Base-by-base conservation (phyloP, 2,113 vertebrate genomes). In the Leptobrachium leishanense region DNA sequence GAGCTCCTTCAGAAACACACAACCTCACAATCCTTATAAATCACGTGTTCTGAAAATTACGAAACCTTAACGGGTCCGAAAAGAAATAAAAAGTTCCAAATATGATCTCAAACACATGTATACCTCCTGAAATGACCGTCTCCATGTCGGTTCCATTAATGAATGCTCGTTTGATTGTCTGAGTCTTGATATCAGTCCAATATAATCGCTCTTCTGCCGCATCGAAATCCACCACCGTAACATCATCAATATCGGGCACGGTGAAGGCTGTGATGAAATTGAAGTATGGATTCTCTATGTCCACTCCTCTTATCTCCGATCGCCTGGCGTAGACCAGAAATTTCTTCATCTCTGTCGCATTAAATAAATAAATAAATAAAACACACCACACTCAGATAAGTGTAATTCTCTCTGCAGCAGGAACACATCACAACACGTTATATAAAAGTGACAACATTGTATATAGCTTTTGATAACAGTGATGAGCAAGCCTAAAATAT, bases 231-330 rank as follows among this genome's bases (percentile, higher is more conserved):
- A 99, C 95, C 43, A 97, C 95, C 0, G 96, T 96, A 63, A 99
- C 98, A 79, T 99, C 95, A 82, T 99, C 97, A n/a, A 98, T 98
- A 85, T 99, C 96, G 8, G 98, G 97, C 53, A 98, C 95, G 0
- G 97, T 99, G 53, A 99, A 94, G 1, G 98, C 96, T 2, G 96
- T 99, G 90, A 99, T 99, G 84, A 97, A 96, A 81, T 99, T 99
- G 91, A 98, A 95, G 82, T 99, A 99, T 0, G 98, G 98, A 84
- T 98, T 95, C 68, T 98, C 98, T n/a, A 97, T 94, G 83, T 98
- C 96, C 82, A 99, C 97, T 0, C 98, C 98, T 69, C 98, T 94
- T 85, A 99, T 98, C 92, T 99, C 98, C 8, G 97, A 97, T 31
- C 72, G 95, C 2, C 97, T 93, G 75, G 95, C 96, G 54, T 98